Base-by-base conservation (phyloP, 2,888 invertebrate genomes). In the Lithophane ornitopus region DNA sequence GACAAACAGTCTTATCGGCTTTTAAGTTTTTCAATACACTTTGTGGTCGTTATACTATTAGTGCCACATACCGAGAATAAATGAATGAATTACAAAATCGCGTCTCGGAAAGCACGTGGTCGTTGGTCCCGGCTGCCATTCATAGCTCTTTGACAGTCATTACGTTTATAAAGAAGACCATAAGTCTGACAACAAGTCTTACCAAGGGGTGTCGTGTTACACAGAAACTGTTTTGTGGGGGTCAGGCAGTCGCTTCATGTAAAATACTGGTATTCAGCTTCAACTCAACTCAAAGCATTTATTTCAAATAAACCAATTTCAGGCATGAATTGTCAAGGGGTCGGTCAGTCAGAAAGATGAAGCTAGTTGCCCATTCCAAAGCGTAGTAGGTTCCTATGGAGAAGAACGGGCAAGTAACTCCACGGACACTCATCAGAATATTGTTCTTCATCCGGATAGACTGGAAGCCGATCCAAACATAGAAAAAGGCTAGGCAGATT, bases 1-100 rank as follows among this genome's bases (percentile, higher is more conserved):
- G 56, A n/a, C 49, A 61, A 56, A 62, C 56, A 28, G 11, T 59
- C 28, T 78, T 80, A 71, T 79, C 59, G 54, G 65, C 4, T 44
- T 66, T 34, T 46, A 70, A 28, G 46, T 65, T 70, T 56, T 28
- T 16, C 14, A 41, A 61, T 28, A 41, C n/a, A 12, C n/a, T 1
- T 16, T 56, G 34, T 34, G 8, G 8, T 3, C 6, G 16, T 56
- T 78, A 56, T 41, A 49, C 26, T 70, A 1, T 3, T 3, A 69
- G 4, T 12, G n/a, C 41, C 14, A 22, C 9, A 44, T n/a, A 22
- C 16, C 4, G 16, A 70, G 28, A 70, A 70, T 28, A 16, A 28
- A 19, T 34, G 19, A 59, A 28, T 14, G 7, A 26, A 28, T 28
- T 7, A 34, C 59, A 59, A 34, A 19, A 11, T 59, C 19, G 28